Evolutionary conservation across 1,140 invertebrate genomes (phyloP), one percentile per base, ranked within the genome.

Genomic region (Brachionus rubens): DNA sequence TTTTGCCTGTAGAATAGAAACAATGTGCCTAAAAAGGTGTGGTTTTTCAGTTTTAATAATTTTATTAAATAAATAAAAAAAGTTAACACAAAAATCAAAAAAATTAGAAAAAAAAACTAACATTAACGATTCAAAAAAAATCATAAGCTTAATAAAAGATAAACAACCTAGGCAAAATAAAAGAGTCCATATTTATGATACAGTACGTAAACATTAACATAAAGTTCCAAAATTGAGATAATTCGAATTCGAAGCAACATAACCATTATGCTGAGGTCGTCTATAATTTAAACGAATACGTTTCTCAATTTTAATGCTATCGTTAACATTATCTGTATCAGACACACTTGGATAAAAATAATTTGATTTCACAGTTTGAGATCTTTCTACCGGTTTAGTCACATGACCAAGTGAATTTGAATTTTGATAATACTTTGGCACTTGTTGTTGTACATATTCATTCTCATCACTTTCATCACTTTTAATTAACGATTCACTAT

Each of bases 221-320:
- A 65, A 65, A 43, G 59, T 65, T 1, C 59, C 59, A 65, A 65
- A 65, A 24, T 65, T 65, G 43, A 65, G 41, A 43, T 43, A 65
- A 24, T 65, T 65, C n/a, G 28, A 26, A 59, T 59, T 59, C 6
- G 33, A 9, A 10, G 19, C 30, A n/a, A n/a, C n/a, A 65, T 26
- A 43, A 21, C 33, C 33, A 65, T 65, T 65, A 43, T 65, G 56
- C 30, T n/a, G 33, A 5, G 59, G 59, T 43, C 59, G 33, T n/a
- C 40, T 21, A 43, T 65, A 65, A 43, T 65, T 65, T 4, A 65
- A 41, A 6, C 59, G 36, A 46, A 65, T 65, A 30, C 41, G 28
- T 14, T 65, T 65, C 40, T 65, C 59, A 24, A 65, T 12, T 65
- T 65, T 65, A 65, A 65, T 65, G 43, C 36, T 65, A 65, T 43